Evolutionary conservation across 2,888 invertebrate species (phyloP).

Genomic region (Meteorus colon): DNA sequence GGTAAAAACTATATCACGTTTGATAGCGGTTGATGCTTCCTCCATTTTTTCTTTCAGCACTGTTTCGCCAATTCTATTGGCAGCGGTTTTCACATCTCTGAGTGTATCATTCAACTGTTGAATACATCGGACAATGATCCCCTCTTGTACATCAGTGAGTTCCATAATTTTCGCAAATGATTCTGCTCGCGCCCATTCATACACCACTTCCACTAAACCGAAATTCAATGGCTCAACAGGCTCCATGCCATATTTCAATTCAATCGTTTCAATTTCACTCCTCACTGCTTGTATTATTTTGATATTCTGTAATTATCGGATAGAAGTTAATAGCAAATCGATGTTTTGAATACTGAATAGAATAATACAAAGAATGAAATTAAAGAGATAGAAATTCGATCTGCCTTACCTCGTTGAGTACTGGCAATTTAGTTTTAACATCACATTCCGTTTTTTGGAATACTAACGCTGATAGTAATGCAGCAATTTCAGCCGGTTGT

Average conservation of each 20-base stretch:
- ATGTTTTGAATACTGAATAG: neutral
- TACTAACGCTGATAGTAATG: slow-evolving; percentile 92
- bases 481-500: slow-evolving; percentile 93
- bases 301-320: slow-evolving; percentile 77
- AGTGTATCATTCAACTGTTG: slow-evolving; percentile 96
- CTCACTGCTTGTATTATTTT: slow-evolving; percentile 82
- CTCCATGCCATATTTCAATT: slow-evolving; percentile 75
- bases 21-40: slow-evolving; percentile 92
- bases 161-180: slow-evolving; percentile 95
- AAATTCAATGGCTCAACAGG: slow-evolving; percentile 86
- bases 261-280: slow-evolving; percentile 79
- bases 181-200: slow-evolving; percentile 95
- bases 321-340: slow-evolving; percentile 45
- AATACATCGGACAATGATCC: slow-evolving; percentile 97
- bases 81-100: slow-evolving; percentile 92
- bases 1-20: slow-evolving; percentile 98
- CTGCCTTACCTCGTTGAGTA: slow-evolving; percentile 75
- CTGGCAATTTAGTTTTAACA: slow-evolving; percentile 69
- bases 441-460: slow-evolving; percentile 84
- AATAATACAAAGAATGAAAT: slow-evolving; percentile 41
- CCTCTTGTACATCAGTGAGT: slow-evolving; percentile 96
- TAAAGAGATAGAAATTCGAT: slow-evolving; percentile 7
- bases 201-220: slow-evolving; percentile 93
- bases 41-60: slow-evolving; percentile 95
- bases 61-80: slow-evolving; percentile 94